Evolutionary conservation across 1,140 invertebrate genomes (phyloP).

Genomic region (Heterodera carotae): DNA sequence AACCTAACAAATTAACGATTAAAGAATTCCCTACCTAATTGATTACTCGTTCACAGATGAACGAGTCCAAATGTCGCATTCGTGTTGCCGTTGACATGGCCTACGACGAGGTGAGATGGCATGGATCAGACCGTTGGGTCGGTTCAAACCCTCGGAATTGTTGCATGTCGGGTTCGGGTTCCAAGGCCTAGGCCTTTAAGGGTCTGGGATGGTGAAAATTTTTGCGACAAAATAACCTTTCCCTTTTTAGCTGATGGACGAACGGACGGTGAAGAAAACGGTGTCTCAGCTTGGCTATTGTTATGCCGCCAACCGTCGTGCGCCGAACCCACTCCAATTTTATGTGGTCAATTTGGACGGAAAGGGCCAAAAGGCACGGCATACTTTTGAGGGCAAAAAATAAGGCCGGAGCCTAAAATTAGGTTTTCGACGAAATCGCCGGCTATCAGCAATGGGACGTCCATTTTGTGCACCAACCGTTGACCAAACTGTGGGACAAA

Average conservation of each 20-base stretch:
- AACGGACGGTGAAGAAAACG: conserved; percentile 80
- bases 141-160: too few species aligned
- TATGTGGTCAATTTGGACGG: conserved; percentile 81
- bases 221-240: conserved; percentile 12
- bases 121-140: conserved; percentile 1
- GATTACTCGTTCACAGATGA: conserved; percentile 4
- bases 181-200: too few species aligned
- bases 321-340: conserved; percentile 80
- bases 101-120: conserved; percentile 78
- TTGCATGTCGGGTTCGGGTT: too few species aligned
- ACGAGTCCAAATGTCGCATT: conserved; percentile 66
- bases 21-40: too few species aligned
- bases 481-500: conserved; percentile 74
- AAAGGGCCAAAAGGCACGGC: conserved; percentile 70
- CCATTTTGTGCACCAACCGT: conserved; percentile 58
- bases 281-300: conserved; percentile 88
- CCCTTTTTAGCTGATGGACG: conserved; percentile 54
- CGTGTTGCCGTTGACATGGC: conserved; percentile 84
- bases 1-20: too few species aligned
- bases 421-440: conserved; percentile 68
- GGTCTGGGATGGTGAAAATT: too few species aligned
- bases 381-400: neutral
- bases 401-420: neutral
- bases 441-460: conserved; percentile 78
- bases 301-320: conserved; percentile 86